Evolutionary conservation across 2,888 invertebrate species (phyloP).

Genomic region (Smittia aterrima): DNA sequence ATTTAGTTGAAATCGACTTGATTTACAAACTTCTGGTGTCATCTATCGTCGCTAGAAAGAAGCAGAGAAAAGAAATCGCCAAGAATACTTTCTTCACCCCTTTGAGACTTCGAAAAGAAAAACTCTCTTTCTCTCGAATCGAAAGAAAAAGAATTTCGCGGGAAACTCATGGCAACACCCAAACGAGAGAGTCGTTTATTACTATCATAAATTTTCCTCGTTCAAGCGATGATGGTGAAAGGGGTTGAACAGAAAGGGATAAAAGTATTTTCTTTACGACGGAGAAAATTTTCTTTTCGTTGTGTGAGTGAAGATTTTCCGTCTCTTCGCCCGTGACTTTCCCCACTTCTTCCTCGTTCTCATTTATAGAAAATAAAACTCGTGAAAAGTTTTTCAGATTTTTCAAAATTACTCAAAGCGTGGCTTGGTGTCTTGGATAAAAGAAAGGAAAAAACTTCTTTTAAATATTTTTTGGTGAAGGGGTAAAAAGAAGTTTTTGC

Average conservation of each 20-base stretch:
- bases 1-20: not conserved
- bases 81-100: conserved; percentile 23
- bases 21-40: not conserved
- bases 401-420: not conserved
- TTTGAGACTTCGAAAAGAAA: conserved; percentile 23
- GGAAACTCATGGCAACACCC: conserved; percentile 39
- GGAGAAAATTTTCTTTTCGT: conserved; percentile 28
- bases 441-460: not conserved
- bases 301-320: conserved; percentile 31
- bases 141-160: not conserved
- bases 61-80: conserved; percentile 20
- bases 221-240: conserved; percentile 15
- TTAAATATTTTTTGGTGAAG: too few species aligned
- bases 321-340: conserved; percentile 5
- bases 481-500: not conserved
- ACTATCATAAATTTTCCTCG: conserved; percentile 36
- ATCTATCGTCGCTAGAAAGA: conserved; percentile 18
- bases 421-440: conserved; percentile 5
- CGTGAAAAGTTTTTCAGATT: not conserved
- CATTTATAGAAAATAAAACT: not conserved
- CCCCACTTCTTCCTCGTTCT: not conserved
- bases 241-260: conserved; percentile 41
- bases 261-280: conserved; percentile 35
- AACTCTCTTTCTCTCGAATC: not conserved
- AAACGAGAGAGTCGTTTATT: conserved; percentile 30